A percentile compares a stretch with the other conserved stretches of the same genome.
Evolutionary conservation across 2,888 invertebrate species (phyloP).

Genomic region (Pollenia griseotomentosa): DNA sequence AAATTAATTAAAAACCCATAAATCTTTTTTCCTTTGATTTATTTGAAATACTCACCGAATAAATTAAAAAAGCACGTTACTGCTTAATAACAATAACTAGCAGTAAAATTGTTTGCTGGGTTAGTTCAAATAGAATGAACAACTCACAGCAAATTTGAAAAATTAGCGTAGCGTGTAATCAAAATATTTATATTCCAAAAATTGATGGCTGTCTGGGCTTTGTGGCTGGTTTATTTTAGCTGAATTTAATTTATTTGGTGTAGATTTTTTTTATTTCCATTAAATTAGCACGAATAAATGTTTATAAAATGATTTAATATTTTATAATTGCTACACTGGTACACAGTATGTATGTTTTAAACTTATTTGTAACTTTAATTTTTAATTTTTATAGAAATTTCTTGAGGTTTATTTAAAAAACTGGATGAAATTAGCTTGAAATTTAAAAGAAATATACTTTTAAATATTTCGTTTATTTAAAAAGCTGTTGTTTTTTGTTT

Average conservation of each 20-base stretch:
- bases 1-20: conserved; percentile 28
- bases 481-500: conserved; percentile 17
- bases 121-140: background rate
- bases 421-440: background rate
- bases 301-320: conserved; percentile 9
- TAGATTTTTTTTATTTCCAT: conserved; percentile 38
- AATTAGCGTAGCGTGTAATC: conserved; percentile 40
- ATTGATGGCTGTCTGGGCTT: conserved; percentile 34
- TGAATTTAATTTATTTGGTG: conserved; percentile 10
- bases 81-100: conserved; percentile 35
- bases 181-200: conserved; percentile 61
- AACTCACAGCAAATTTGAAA: background rate
- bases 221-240: background rate
- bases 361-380: background rate
- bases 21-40: conserved; percentile 17
- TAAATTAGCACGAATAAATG: conserved; percentile 49
- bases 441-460: background rate
- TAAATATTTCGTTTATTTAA: conserved; percentile 20
- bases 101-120: conserved; percentile 56
- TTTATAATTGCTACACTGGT: conserved; percentile 8
- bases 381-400: no score
- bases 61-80: conserved; percentile 41
- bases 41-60: conserved; percentile 60
- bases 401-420: background rate
- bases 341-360: conserved; percentile 20